Evolutionary conservation across 35 echinoderm and acorn worm species (phyloP), one percentile per base, ranked within the genome.

Genomic region (Heliocidaris tuberculata): DNA sequence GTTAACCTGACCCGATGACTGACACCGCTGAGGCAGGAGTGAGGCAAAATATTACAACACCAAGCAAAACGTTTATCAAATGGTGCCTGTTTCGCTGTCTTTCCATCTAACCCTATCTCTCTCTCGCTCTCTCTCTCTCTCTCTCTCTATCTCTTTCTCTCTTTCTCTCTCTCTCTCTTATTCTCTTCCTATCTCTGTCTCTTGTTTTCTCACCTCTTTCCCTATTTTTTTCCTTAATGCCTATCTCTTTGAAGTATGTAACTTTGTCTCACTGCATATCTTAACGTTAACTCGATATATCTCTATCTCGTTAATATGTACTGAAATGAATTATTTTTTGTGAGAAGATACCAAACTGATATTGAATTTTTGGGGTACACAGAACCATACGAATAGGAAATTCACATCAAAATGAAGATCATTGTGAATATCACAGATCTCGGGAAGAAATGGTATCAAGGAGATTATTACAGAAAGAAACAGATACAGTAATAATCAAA

Each of bases 1-100:
- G 87, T 89, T 89, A 89, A 89, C 87, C 47, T n/a, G 29, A 32
- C 31, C 47, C 87, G 87, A 89, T 24, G 87, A 89, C 2, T 89
- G 87, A 89, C 87, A 48, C 65, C 65, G 19, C 65, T 27, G 65
- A 19, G 15, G 27, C 65, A 19, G 27, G 27, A 78, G 52, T 15
- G 52, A 56, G 11, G 7, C 27, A n/a, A 27, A 27, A 78, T 78
- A 78, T 78, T 78, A 19, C 65, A 78, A 78, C 65, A 78, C 65
- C 65, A 78, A 78, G 21, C 65, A 78, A 78, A 78, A 78, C 65
- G 65, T 78, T 78, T 78, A 78, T 78, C 21, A 78, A 78, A 78
- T 78, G 65, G 65, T 78, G 65, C 27, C 65, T n/a, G 27, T 78
- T 78, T 78, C 65, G 27, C 21, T 7, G 65, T 27, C 65, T 70